Evolutionary conservation across 2,113 vertebrate species (phyloP).

Genomic region (Triplophysa tibetana): DNA sequence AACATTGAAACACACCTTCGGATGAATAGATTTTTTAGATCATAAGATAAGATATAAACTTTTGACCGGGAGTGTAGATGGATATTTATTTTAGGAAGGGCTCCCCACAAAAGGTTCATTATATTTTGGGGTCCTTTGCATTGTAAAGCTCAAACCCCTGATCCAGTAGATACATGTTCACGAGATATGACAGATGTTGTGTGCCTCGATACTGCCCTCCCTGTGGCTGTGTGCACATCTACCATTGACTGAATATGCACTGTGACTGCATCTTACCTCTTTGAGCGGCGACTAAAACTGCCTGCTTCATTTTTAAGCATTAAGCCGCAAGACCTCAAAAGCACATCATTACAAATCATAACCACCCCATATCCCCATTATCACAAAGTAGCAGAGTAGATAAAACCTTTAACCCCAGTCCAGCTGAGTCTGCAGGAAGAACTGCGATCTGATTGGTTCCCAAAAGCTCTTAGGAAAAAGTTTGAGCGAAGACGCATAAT

Average conservation of each 20-base stretch:
- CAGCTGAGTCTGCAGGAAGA: constrained; percentile 25
- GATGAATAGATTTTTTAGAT: too few species aligned
- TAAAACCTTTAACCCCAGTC: constrained; percentile 9
- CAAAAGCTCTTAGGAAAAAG: constrained; percentile 6
- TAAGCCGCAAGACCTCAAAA: background rate
- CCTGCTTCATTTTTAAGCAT: background rate
- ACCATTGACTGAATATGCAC: constrained; percentile 29
- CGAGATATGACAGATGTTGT: constrained; percentile 64
- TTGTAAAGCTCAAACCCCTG: too few species aligned
- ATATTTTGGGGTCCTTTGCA: too few species aligned
- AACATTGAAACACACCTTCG: too few species aligned
- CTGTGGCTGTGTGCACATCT: constrained; percentile 68
- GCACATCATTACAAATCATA: constrained; percentile 6
- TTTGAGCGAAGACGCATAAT: background rate
- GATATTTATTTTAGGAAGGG: too few species aligned
- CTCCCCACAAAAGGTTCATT: too few species aligned
- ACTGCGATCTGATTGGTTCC: background rate
- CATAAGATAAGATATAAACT: too few species aligned
- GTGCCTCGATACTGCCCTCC: constrained; percentile 63
- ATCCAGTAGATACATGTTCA: too few species aligned
- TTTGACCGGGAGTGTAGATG: too few species aligned
- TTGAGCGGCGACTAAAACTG: background rate
- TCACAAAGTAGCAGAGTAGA: constrained; percentile 17
- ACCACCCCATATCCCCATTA: background rate
- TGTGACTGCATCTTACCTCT: background rate